Conservation (phyloP, 2,113 vertebrate genomes). For the Arizona elegans region DNA sequence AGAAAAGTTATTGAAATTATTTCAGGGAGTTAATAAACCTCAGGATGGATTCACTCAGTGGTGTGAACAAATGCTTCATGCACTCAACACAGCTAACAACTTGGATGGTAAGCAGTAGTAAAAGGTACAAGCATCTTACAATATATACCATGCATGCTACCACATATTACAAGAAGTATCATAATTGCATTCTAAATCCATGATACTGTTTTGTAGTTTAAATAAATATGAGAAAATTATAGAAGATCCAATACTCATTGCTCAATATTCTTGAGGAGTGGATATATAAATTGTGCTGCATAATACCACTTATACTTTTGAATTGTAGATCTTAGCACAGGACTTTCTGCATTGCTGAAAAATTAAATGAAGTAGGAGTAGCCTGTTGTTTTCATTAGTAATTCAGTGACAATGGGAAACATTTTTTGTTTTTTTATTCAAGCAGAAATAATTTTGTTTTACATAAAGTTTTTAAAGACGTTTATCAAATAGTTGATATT, state of each 20-base stretch:
- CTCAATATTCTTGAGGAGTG: background rate
- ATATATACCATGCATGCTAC: background rate
- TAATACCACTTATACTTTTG: background rate
- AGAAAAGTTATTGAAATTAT: constrained; percentile 95
- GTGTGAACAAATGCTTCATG: constrained; percentile 98
- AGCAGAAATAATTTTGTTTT: background rate
- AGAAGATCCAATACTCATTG: background rate
- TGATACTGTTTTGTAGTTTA: background rate
- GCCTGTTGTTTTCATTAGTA: fast-evolving
- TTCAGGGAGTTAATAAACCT: constrained; percentile 93
- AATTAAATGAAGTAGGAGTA: background rate
- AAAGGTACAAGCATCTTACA: background rate
- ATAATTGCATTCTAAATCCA: background rate
- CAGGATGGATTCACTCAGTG: constrained; percentile 97
- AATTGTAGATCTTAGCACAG: background rate
- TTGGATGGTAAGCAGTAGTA: constrained; percentile 86
- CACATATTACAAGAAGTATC: background rate
- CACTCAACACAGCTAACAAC: constrained; percentile 97
- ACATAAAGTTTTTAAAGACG: background rate
- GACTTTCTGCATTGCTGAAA: background rate
- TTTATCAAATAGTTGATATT: background rate
- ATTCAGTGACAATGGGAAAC: background rate
- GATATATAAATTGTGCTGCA: background rate
- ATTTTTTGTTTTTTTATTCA: background rate
- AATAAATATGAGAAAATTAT: background rate